A percentile compares a stretch with the other conserved stretches of the same genome.
These are phyloP conservation scores for Champsocephalus gunnari DNA, from an alignment of 2,797 vertebrate genomes.

Conservation along the genomic window DNA sequence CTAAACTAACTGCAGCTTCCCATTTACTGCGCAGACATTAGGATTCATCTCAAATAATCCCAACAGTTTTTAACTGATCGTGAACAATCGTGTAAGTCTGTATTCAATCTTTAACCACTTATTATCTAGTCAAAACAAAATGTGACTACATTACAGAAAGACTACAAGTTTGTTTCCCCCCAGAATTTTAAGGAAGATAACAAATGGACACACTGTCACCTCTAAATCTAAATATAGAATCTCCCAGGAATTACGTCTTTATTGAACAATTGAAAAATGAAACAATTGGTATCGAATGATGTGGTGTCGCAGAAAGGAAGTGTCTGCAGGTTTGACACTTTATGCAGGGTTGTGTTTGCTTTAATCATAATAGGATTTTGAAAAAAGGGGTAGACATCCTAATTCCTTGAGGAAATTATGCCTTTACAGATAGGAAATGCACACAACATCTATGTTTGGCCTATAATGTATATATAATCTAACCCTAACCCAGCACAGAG, in stretches of 20 bases:
- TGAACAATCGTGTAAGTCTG: not conserved
- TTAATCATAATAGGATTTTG: not conserved
- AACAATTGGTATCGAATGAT: not conserved
- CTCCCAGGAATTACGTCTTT: not conserved
- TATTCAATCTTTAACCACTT: not conserved
- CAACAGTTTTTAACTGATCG: not conserved
- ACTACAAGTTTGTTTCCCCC: no score
- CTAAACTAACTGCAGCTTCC: not conserved
- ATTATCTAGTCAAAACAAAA: no score
- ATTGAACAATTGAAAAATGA: no score
- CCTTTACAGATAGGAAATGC: slow-evolving; percentile 1
- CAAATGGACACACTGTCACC: no score
- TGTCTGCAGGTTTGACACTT: no score
- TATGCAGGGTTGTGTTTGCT: not conserved
- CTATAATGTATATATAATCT: not conserved
- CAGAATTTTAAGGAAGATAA: no score
- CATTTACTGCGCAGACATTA: not conserved
- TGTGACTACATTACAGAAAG: not conserved
- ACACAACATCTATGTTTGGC: not conserved
- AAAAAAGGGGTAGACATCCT: not conserved
- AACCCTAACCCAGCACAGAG: not conserved
- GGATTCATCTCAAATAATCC: not conserved
- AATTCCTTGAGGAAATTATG: not conserved
- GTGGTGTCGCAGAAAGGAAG: not conserved
- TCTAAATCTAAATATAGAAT: not conserved